Base-by-base conservation (phyloP, 2,797 vertebrate genomes). In the Ceryle rudis region DNA sequence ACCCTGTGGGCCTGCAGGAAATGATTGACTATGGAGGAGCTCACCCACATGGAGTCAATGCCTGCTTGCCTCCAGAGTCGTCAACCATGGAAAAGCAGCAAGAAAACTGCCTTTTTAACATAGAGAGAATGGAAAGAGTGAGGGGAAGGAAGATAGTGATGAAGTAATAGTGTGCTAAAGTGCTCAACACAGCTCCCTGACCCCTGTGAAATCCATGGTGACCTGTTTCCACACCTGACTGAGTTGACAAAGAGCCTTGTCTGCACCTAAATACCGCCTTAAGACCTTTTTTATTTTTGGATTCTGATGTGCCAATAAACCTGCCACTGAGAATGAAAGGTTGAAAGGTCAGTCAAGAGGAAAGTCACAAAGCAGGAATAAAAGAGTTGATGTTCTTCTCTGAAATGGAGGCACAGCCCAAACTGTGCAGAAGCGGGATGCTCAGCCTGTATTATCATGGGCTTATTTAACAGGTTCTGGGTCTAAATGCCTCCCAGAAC, bases 71-170 rank as follows among this genome's bases (percentile, higher is more conserved):
- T 79, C 72, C 72, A 70, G 51, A 83, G 55, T 26, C 77, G 0
- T 81, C 80, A 89, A 44, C 42, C 3, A 0, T 87, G 77, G 62
- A 90, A 78, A n/a, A 69, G 42, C 31, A 70, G 44, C 1, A 3
- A 88, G 42, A 22, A 91, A 95, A 83, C 4, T 79, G 73, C n/a
- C 28, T 58, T 90, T 89, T 71, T 69, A 65, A 47, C n/a, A 47
- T 2, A 61, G 20, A 89, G 28, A 73, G 44, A 91, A 88, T 72
- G 80, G 87, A 84, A 96, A 90, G 58, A 91, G 89, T 70, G 75
- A 91, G 33, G 13, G n/a, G 7, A 87, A 82, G 55, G 86, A 72
- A 85, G 28, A 70, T 41, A 69, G 42, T 5, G 31, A 29, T 65
- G 72, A 71, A 90, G 49, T 31, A 83, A 60, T 15, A 35, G 2